Percentiles rank a stretch among this genome's conserved stretches.
Evolutionary conservation across 2,113 vertebrate species (phyloP).

Genomic region (Camelus dromedarius): DNA sequence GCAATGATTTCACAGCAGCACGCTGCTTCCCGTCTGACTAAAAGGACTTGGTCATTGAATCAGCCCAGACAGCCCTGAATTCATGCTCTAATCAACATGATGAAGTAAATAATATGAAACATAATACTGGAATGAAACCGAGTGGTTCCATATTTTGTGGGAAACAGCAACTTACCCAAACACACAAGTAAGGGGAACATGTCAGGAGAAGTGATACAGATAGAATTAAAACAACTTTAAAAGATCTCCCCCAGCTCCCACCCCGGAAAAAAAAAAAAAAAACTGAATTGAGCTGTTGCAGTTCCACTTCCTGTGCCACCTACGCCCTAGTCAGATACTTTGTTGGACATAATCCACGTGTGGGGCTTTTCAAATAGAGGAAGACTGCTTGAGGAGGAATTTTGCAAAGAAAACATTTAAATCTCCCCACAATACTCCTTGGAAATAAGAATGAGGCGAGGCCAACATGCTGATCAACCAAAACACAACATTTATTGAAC

Average conservation of each 20-base stretch:
- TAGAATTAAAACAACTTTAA: conserved; percentile 13
- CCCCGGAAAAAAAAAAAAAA: background rate
- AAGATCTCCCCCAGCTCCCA: background rate
- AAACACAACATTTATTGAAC: background rate
- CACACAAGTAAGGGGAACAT: background rate
- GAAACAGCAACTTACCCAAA: conserved; percentile 9
- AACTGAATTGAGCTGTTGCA: background rate
- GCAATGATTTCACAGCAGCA: background rate
- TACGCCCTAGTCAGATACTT: background rate
- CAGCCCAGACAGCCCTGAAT: background rate
- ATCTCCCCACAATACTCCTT: background rate
- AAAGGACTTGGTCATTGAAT: background rate
- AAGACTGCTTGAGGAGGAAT: conserved; percentile 10
- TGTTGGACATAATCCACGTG: conserved; percentile 8
- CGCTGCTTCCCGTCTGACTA: background rate
- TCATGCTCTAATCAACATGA: background rate
- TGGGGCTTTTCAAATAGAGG: conserved; percentile 5
- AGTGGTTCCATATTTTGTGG: background rate
- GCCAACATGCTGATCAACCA: background rate
- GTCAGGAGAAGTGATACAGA: background rate
- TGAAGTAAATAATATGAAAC: conserved; percentile 3
- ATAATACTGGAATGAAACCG: background rate
- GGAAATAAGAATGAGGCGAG: conserved; percentile 46
- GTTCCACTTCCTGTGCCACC: background rate
- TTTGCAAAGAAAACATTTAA: background rate